These are phyloP conservation scores for Lochmaea crataegi DNA, from an alignment of 2,888 invertebrate genomes.

Conservation along the genomic window DNA sequence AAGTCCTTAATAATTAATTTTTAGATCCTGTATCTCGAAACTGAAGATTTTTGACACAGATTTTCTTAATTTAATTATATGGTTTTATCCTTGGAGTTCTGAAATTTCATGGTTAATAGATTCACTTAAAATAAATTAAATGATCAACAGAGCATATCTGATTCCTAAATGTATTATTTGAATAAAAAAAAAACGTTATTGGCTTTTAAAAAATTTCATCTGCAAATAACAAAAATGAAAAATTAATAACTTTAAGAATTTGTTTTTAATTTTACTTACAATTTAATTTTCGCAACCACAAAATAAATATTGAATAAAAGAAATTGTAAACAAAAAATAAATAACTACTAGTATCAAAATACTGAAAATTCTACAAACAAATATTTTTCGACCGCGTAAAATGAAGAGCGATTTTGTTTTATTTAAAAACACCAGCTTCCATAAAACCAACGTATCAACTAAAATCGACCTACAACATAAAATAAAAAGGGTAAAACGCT, in stretches of 20 bases:
- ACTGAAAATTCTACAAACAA: not conserved
- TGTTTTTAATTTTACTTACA: not conserved
- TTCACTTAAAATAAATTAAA: too few species aligned
- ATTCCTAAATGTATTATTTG: too few species aligned
- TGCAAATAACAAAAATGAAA: not conserved
- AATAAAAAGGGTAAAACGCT: constrained; percentile 26
- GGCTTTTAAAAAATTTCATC: too few species aligned
- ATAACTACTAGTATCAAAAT: not conserved
- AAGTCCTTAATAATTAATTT: too few species aligned
- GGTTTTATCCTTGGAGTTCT: too few species aligned
- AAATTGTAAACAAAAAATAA: not conserved
- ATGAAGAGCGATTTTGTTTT: not conserved
- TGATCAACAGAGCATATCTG: too few species aligned
- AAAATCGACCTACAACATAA: not conserved
- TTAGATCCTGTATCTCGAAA: too few species aligned
- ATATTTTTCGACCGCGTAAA: not conserved
- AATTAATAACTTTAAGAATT: not conserved
- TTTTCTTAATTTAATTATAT: too few species aligned
- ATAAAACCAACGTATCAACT: not conserved
- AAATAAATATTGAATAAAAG: not conserved
- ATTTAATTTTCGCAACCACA: not conserved
- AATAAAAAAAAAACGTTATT: not conserved
- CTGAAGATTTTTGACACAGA: too few species aligned
- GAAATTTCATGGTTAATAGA: too few species aligned
- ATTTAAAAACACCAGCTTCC: not conserved